Conservation (phyloP, 2,888 invertebrate genomes). For the Calameuta idolon region DNA sequence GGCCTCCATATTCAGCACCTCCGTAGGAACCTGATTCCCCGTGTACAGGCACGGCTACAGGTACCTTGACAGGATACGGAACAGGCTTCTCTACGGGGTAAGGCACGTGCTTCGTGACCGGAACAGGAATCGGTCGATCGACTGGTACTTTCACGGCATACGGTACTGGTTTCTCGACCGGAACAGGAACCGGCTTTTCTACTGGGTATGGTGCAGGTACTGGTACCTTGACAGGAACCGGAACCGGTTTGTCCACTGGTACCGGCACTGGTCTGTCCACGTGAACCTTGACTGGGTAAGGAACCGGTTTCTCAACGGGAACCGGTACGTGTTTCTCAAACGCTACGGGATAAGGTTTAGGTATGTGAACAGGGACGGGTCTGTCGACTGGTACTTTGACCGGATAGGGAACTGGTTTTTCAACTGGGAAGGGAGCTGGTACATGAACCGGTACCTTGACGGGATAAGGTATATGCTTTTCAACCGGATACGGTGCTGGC, state of each 20-base stretch:
- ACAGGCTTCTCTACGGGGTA: slow-evolving; percentile 68
- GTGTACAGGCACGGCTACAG: slow-evolving; percentile 74
- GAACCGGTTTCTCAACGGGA: slow-evolving; percentile 74
- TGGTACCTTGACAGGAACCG: slow-evolving; percentile 75
- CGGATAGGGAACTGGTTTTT: slow-evolving; percentile 79
- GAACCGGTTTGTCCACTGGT: slow-evolving; percentile 83
- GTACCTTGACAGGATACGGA: slow-evolving; percentile 78
- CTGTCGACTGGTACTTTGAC: slow-evolving; percentile 78
- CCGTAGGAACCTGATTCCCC: slow-evolving; percentile 33
- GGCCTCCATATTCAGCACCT: slow-evolving; percentile 30
- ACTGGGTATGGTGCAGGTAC: slow-evolving; percentile 60
- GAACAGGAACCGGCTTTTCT: slow-evolving; percentile 55
- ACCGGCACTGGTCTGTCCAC: slow-evolving; percentile 77
- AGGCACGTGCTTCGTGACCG: slow-evolving; percentile 60
- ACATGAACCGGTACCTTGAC: slow-evolving; percentile 81
- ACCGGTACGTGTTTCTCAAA: slow-evolving; percentile 83
- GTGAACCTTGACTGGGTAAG: slow-evolving; percentile 59
- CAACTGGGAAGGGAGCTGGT: slow-evolving; percentile 80
- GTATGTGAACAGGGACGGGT: slow-evolving; percentile 77
- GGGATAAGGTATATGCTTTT: slow-evolving; percentile 75
- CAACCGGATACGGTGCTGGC: slow-evolving; percentile 65
- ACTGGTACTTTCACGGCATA: slow-evolving; percentile 72
- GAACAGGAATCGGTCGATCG: slow-evolving; percentile 65
- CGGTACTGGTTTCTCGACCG: slow-evolving; percentile 74
- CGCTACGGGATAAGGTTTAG: slow-evolving; percentile 77